A percentile compares a stretch with the other conserved stretches of the same genome.
phyloP scores from a whole-genome alignment of 2,797 vertebrate genomes.

The Columba guinea region DNA sequence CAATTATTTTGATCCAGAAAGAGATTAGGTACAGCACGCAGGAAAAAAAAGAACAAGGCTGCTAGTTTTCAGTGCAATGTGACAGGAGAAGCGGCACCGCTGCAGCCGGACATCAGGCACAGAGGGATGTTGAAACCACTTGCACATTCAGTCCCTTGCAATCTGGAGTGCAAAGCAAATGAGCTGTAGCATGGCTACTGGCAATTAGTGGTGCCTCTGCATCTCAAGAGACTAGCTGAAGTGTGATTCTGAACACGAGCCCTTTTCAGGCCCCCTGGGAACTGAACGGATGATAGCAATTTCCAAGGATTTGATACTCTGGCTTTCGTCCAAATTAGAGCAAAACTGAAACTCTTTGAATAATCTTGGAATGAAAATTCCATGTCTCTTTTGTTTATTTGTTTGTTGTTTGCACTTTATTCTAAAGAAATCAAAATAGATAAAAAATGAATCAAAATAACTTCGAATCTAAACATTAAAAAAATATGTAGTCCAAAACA shows the following conservation, averaged over 20 bases:
- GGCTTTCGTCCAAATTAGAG: constrained; percentile 41
- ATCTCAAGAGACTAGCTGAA: neutral
- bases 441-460: neutral
- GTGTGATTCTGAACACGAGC: neutral
- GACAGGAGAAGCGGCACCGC: neutral
- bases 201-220: constrained; percentile 22
- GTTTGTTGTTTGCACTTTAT: neutral
- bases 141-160: neutral
- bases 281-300: constrained; percentile 13
- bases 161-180: neutral
- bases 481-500: neutral
- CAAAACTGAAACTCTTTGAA: constrained; percentile 13
- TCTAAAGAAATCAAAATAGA: neutral
- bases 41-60: neutral
- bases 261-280: neutral
- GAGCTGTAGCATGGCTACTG: neutral
- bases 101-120: neutral
- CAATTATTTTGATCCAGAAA: neutral
- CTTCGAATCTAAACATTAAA: neutral
- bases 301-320: constrained; percentile 35
- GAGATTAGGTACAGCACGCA: rapidly evolving
- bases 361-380: constrained; percentile 37
- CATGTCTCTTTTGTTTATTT: neutral
- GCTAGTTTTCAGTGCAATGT: neutral
- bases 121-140: neutral